Conservation (phyloP, 1,140 invertebrate genomes). For the Pristionchus pacificus region DNA sequence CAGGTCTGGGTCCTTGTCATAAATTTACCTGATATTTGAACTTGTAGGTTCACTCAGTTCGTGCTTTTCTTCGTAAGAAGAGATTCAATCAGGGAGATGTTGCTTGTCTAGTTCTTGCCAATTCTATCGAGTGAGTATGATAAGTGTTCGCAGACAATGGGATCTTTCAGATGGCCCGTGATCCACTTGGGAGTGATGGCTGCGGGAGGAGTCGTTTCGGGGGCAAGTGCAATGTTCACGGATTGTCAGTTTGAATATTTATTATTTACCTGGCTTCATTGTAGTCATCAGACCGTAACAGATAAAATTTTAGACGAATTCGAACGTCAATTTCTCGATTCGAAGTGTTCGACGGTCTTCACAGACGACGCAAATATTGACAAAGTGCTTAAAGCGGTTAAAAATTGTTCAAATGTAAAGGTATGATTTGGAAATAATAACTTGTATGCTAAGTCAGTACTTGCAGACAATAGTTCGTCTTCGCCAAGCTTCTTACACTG, state of each 20-base stretch:
- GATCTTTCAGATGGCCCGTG: slow-evolving; percentile 62
- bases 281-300: not conserved
- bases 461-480: slow-evolving; percentile 27
- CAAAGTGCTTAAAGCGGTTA: slow-evolving; percentile 58
- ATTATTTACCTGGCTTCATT: too few species aligned
- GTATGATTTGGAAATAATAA: slow-evolving; percentile 25
- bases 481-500: not conserved
- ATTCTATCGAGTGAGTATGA: slow-evolving; percentile 67
- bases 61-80: slow-evolving; percentile 31
- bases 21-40: too few species aligned
- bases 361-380: slow-evolving; percentile 66
- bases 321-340: slow-evolving; percentile 67
- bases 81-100: slow-evolving; percentile 70
- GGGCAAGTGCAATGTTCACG: slow-evolving; percentile 77
- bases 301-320: slow-evolving; percentile 69
- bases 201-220: slow-evolving; percentile 70
- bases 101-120: slow-evolving; percentile 70
- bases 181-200: slow-evolving; percentile 68
- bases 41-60: not conserved
- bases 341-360: slow-evolving; percentile 68
- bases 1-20: too few species aligned
- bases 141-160: not conserved
- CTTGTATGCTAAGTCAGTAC: slow-evolving; percentile 14
- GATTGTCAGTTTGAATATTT: slow-evolving; percentile 64
- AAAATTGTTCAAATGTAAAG: slow-evolving; percentile 42